Percentiles rank a stretch among this genome's conserved stretches.
These are phyloP conservation scores for Akabosia matsudoensis DNA, from an alignment of 1,140 invertebrate species.

Conservation along the genomic window DNA sequence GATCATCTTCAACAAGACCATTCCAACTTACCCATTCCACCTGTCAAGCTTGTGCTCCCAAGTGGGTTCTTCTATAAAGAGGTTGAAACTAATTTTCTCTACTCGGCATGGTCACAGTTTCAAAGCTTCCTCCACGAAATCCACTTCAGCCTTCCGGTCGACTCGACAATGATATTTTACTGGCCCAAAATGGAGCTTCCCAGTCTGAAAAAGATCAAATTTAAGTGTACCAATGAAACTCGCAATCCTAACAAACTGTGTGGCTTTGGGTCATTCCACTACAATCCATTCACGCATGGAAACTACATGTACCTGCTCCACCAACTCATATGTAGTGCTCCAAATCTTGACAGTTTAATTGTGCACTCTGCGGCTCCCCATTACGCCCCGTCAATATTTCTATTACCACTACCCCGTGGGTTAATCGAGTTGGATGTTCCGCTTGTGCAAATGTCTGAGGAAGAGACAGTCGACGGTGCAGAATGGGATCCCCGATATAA, in stretches of 20 bases:
- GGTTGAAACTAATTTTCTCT: background rate
- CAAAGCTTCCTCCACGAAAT: background rate
- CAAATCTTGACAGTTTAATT: background rate
- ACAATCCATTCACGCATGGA: background rate
- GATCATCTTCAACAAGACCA: background rate
- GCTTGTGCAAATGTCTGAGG: background rate
- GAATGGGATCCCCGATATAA: background rate
- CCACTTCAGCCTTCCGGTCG: background rate
- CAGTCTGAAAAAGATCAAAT: background rate
- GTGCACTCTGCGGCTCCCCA: background rate
- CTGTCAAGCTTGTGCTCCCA: background rate
- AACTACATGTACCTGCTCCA: conserved; percentile 9
- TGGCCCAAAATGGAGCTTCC: background rate
- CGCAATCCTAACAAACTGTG: background rate
- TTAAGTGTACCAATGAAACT: conserved; percentile 2
- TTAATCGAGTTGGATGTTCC: conserved; percentile 5
- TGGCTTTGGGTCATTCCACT: background rate
- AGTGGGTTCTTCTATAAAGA: background rate
- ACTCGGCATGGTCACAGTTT: background rate
- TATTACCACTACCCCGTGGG: background rate
- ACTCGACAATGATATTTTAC: conserved; percentile 15
- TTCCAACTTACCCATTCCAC: background rate
- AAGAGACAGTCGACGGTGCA: background rate
- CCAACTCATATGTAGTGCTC: background rate
- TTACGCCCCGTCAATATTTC: background rate